Evolutionary conservation across 2,797 vertebrate species (phyloP).

Genomic region (Aeoliscus strigatus): DNA sequence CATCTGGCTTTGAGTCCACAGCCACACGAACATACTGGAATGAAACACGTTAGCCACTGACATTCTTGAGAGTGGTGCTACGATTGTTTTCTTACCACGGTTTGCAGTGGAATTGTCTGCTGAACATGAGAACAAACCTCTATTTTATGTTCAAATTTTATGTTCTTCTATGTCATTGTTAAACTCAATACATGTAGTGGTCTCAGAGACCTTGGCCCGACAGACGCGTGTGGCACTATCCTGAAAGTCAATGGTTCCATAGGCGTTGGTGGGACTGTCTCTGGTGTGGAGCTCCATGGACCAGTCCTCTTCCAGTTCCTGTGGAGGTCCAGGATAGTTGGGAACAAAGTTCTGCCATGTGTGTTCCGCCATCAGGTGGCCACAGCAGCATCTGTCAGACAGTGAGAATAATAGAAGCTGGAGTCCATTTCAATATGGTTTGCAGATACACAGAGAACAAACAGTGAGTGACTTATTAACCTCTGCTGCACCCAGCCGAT

Average conservation of each 20-base stretch:
- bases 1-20: slow-evolving; percentile 83
- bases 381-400: slow-evolving; percentile 87
- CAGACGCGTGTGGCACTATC: slow-evolving; percentile 86
- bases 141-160: no score
- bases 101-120: neutral
- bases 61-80: neutral
- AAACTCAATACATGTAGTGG: neutral
- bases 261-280: slow-evolving; percentile 86
- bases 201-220: slow-evolving; percentile 85
- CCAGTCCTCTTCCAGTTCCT: slow-evolving; percentile 79
- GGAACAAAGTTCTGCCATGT: slow-evolving; percentile 64
- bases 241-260: slow-evolving; percentile 90
- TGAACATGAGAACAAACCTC: no score
- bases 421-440: no score
- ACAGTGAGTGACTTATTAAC: no score
- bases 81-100: neutral
- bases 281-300: slow-evolving; percentile 83
- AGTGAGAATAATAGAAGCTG: slow-evolving; percentile 35
- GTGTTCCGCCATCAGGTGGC: slow-evolving; percentile 86
- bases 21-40: slow-evolving; percentile 88
- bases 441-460: no score
- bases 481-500: no score
- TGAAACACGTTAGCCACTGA: slow-evolving; percentile 14
- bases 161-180: no score
- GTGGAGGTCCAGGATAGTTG: slow-evolving; percentile 43